Percentiles rank a stretch among this genome's conserved stretches.
Evolutionary conservation across 2,797 vertebrate species (phyloP).

Genomic region (Takifugu rubripes): DNA sequence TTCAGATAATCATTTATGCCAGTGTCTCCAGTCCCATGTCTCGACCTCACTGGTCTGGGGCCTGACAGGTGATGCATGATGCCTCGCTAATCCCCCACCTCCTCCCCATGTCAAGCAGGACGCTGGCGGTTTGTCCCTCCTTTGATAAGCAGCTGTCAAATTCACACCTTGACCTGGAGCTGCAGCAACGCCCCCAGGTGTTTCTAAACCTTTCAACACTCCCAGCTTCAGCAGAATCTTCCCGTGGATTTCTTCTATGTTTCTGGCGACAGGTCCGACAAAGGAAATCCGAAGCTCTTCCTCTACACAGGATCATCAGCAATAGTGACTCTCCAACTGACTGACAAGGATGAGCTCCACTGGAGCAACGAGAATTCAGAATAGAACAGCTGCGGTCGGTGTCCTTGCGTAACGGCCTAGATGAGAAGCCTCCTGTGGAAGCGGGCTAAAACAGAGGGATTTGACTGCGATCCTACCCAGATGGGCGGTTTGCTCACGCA

Average conservation of each 20-base stretch:
- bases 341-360: conserved; percentile 16
- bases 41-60: conserved; percentile 57
- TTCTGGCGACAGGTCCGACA: conserved; percentile 15
- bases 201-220: conserved; percentile 28
- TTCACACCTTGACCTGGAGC: conserved; percentile 55
- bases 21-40: conserved; percentile 57
- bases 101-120: conserved; percentile 24
- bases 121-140: conserved; percentile 34
- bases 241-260: not conserved
- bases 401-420: conserved; percentile 22
- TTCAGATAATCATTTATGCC: conserved; percentile 72
- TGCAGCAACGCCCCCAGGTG: conserved; percentile 19
- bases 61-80: conserved; percentile 68
- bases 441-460: conserved; percentile 25
- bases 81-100: conserved; percentile 30
- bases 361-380: conserved; percentile 21
- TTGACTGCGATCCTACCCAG: conserved; percentile 38
- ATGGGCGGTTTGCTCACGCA: conserved; percentile 22
- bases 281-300: not conserved
- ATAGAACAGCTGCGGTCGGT: conserved; percentile 22
- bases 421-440: conserved; percentile 32
- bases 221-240: conserved; percentile 30
- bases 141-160: conserved; percentile 66
- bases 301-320: not conserved
- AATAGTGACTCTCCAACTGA: conserved; percentile 16